Conservation (phyloP, 2,888 invertebrate genomes). For the Adelognathus sp. region DNA sequence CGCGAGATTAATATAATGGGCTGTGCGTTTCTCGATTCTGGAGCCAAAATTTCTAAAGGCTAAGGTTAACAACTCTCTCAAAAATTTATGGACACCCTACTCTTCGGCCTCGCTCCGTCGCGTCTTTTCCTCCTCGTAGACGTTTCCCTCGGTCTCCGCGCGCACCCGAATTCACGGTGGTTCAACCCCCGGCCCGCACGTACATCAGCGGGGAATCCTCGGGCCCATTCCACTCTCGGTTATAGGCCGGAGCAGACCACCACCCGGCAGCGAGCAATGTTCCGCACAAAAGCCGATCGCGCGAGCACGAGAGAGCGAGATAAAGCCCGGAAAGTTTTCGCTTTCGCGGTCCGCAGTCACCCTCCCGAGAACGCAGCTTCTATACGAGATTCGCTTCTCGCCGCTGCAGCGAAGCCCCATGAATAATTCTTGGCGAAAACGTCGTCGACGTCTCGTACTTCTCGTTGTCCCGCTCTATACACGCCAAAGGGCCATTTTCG, state of each 20-base stretch:
- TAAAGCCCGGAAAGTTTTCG: constrained; percentile 40
- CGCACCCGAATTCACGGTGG: constrained; percentile 1
- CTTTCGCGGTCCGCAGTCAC: constrained; percentile 37
- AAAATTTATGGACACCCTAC: constrained; percentile 74
- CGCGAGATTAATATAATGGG: constrained; percentile 64
- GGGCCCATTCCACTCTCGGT: not conserved
- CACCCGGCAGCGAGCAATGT: constrained; percentile 55
- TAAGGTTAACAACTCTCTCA: constrained; percentile 72
- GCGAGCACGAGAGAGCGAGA: not conserved
- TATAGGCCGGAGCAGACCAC: not conserved
- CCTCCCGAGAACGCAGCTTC: not conserved
- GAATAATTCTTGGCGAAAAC: constrained; percentile 55
- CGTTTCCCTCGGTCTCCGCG: constrained; percentile 10
- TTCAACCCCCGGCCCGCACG: constrained; percentile 19
- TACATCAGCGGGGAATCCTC: not conserved
- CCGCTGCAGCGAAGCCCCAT: constrained; percentile 36
- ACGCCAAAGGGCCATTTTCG: constrained; percentile 41
- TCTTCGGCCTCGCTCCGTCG: constrained; percentile 41
- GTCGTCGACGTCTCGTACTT: not conserved
- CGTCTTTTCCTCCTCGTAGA: not conserved
- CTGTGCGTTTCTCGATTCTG: not conserved
- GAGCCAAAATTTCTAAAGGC: constrained; percentile 68
- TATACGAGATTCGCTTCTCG: constrained; percentile 14
- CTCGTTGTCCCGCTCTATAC: not conserved
- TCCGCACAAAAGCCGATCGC: constrained; percentile 66